Conservation (phyloP, 2,113 vertebrate genomes). For the Cettia cetti region DNA sequence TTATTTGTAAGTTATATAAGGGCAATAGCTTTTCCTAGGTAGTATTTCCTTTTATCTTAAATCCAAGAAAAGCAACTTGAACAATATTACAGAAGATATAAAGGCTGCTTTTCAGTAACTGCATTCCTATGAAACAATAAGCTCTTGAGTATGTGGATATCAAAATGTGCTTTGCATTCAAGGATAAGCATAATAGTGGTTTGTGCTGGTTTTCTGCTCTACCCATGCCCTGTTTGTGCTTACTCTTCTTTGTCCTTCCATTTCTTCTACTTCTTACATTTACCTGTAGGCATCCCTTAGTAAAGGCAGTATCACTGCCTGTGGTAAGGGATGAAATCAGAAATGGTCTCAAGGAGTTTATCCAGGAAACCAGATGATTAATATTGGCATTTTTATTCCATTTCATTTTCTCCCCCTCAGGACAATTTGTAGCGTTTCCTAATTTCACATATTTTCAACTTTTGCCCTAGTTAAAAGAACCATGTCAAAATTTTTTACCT, state of each 20-base stretch:
- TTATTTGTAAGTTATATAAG: background rate
- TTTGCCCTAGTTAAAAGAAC: background rate
- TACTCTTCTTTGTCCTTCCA: background rate
- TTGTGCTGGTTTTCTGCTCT: background rate
- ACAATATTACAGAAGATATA: background rate
- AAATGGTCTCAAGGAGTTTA: background rate
- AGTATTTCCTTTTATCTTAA: background rate
- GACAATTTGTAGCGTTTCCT: background rate
- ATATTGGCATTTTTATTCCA: background rate
- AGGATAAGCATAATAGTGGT: background rate
- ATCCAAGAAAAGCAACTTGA: background rate
- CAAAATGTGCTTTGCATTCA: background rate
- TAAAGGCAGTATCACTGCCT: background rate
- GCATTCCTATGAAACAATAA: background rate
- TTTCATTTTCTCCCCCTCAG: background rate
- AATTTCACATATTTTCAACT: background rate
- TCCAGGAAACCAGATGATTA: background rate
- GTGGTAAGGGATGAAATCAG: background rate
- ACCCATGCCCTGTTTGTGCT: accelerated
- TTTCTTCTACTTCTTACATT: background rate
- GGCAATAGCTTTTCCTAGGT: background rate
- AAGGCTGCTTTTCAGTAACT: background rate
- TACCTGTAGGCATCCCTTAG: background rate
- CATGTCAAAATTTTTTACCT: background rate
- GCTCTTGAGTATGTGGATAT: background rate